Evolutionary conservation across 2,113 vertebrate species (phyloP).

Genomic region (Megaceryle torquata): DNA sequence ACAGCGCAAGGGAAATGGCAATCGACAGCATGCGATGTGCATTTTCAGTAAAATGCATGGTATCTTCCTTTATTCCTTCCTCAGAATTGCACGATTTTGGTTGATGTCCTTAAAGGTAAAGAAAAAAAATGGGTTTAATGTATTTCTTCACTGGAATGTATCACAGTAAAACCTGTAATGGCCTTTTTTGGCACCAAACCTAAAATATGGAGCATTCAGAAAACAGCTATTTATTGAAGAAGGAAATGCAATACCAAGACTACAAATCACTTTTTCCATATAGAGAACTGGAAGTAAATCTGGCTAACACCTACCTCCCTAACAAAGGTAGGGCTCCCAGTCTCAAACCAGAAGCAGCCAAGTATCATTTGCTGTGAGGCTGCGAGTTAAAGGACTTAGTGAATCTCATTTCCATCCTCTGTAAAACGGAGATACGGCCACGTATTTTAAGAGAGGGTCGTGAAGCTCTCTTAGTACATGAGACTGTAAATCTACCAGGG

Average conservation of each 20-base stretch:
- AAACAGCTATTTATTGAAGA: slow-evolving; percentile 39
- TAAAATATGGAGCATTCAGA: slow-evolving; percentile 7
- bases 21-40: slow-evolving; percentile 48
- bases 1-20: slow-evolving; percentile 51
- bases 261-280: slow-evolving; percentile 12
- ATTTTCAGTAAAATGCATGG: slow-evolving; percentile 22
- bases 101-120: slow-evolving; percentile 23
- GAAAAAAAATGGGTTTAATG: not conserved
- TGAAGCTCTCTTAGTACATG: not conserved
- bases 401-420: not conserved
- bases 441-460: not conserved
- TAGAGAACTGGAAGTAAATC: slow-evolving; percentile 20
- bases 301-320: not conserved
- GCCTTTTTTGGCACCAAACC: slow-evolving; percentile 16
- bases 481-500: slow-evolving; percentile 4
- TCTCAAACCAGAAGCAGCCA: not conserved
- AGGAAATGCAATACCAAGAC: slow-evolving; percentile 16
- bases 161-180: slow-evolving; percentile 36
- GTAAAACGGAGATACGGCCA: not conserved
- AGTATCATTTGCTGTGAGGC: not conserved
- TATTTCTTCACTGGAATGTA: not conserved
- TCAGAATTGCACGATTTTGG: not conserved
- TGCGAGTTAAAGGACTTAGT: not conserved
- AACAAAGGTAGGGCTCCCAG: not conserved
- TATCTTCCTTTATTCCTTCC: not conserved